Conservation (phyloP, 2,113 vertebrate species). For the Ciconia stormi region DNA sequence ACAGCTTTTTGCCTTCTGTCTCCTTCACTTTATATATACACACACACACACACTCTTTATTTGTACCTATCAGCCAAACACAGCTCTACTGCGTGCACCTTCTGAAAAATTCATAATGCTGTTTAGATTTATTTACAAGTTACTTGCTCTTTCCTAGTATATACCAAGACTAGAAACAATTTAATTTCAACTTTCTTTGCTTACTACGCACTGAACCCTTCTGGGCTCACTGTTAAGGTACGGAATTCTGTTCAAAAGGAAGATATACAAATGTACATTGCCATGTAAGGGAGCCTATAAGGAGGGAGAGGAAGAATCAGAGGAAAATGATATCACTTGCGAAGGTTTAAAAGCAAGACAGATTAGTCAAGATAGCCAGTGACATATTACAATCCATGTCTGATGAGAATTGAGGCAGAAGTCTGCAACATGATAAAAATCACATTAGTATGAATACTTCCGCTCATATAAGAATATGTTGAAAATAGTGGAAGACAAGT, state of each 20-base stretch:
- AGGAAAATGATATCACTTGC: neutral
- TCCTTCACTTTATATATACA: neutral
- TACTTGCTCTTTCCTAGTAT: constrained; percentile 14
- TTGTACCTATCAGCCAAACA: neutral
- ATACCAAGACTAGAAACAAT: neutral
- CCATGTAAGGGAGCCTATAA: neutral
- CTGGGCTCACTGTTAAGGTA: neutral
- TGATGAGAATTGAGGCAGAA: neutral
- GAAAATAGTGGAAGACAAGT: neutral
- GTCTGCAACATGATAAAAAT: neutral
- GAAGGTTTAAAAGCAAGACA: neutral
- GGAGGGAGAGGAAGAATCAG: neutral
- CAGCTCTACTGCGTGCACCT: constrained; percentile 11
- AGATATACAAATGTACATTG: neutral
- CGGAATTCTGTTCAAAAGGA: neutral
- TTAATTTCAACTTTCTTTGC: neutral
- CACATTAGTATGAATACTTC: neutral
- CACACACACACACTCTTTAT: neutral
- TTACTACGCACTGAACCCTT: neutral
- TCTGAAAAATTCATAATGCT: constrained; percentile 26
- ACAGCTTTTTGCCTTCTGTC: constrained; percentile 19
- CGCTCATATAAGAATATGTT: neutral
- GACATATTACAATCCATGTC: neutral
- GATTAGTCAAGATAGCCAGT: neutral
- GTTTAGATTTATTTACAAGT: constrained; percentile 37